phyloP scores from a whole-genome alignment of 2,888 invertebrate genomes.

The Kuschelorhynchus macadamiae region DNA sequence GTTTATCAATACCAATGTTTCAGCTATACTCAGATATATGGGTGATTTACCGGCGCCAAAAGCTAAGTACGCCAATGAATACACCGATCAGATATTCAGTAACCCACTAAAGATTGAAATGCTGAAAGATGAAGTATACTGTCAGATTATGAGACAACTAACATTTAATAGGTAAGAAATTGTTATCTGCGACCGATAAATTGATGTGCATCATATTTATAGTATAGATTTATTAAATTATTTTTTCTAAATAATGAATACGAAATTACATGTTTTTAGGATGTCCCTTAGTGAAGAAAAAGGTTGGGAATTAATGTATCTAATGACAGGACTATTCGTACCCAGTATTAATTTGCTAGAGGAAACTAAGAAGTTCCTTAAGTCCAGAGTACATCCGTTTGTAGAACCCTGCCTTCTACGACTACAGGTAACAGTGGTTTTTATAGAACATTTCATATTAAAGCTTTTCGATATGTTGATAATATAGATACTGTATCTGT shows the following conservation, averaged over 20 bases:
- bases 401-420: constrained; percentile 87
- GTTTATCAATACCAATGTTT: no score
- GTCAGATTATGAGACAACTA: constrained; percentile 94
- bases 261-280: constrained; percentile 33
- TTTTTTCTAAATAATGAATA: no score
- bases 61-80: constrained; percentile 82
- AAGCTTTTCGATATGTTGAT: no score
- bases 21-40: constrained; percentile 88
- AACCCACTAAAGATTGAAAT: constrained; percentile 81
- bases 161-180: constrained; percentile 80
- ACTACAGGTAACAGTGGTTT: constrained; percentile 79
- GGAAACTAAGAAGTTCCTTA: constrained; percentile 83
- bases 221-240: no score
- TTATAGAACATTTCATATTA: no score
- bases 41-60: constrained; percentile 91
- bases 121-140: constrained; percentile 91
- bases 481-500: no score
- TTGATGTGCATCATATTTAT: no score
- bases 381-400: constrained; percentile 81
- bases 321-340: constrained; percentile 87
- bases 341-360: constrained; percentile 83
- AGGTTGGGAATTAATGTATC: constrained; percentile 96
- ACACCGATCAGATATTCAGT: constrained; percentile 91
- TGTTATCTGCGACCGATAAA: no score
- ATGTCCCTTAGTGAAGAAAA: constrained; percentile 88